A percentile compares a stretch with the other conserved stretches of the same genome.
Conservation (phyloP, 2,113 vertebrate genomes). For the Narcine bancroftii region DNA sequence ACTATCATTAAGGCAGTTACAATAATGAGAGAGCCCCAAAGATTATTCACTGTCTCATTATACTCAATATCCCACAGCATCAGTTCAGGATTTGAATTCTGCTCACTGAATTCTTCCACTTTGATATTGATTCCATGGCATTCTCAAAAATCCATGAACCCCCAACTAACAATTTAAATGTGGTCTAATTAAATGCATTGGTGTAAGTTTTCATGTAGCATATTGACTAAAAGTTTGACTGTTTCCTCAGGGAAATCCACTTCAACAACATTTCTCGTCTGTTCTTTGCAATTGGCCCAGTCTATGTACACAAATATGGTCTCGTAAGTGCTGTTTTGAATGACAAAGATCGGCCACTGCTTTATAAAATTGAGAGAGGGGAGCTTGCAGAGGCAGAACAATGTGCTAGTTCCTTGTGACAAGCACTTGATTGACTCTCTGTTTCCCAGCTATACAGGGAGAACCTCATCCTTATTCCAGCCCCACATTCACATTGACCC, state of each 20-base stretch:
- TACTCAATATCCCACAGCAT: not conserved
- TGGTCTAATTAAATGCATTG: not conserved
- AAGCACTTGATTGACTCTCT: not conserved
- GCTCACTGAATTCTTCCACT: not conserved
- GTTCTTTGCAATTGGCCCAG: not conserved
- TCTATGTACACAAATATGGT: not conserved
- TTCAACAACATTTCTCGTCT: not conserved
- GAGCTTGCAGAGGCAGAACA: not conserved
- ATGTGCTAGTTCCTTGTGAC: not conserved
- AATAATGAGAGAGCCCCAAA: not conserved
- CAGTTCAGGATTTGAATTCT: not conserved
- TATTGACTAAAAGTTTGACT: not conserved
- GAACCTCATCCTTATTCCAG: too few relatives aligned
- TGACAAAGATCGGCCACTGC: not conserved
- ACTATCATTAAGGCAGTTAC: not conserved
- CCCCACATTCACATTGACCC: not conserved
- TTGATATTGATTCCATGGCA: not conserved
- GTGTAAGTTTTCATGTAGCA: not conserved
- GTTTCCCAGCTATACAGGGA: not conserved
- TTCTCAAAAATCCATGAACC: not conserved
- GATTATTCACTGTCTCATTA: not conserved
- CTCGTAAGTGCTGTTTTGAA: not conserved
- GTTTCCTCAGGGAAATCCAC: not conserved
- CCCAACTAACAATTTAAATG: not conserved
- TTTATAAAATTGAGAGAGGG: not conserved